Conservation (phyloP, 2,888 invertebrate genomes). For the Drosophila sordidapex region DNA sequence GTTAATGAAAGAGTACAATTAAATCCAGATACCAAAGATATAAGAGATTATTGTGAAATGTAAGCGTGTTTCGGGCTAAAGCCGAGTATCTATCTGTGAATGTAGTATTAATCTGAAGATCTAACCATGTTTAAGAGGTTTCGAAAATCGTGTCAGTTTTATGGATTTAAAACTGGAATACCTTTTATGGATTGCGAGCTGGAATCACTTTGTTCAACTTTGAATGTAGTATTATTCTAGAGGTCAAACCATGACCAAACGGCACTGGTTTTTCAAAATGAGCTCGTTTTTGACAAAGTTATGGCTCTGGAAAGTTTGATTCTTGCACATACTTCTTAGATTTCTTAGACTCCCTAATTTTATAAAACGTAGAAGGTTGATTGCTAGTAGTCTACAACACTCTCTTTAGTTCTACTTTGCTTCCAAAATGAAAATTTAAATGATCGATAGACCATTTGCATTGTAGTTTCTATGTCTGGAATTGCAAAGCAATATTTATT, state of each 20-base stretch:
- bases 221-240: too few species aligned
- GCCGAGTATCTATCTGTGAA: not conserved
- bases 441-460: not conserved
- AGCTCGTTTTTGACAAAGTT: too few species aligned
- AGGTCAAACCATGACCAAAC: too few species aligned
- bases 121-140: not conserved
- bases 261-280: too few species aligned
- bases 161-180: not conserved
- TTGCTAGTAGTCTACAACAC: not conserved
- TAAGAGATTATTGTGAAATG: not conserved
- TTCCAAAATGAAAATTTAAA: not conserved
- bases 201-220: too few species aligned
- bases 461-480: not conserved
- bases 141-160: not conserved
- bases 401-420: too few species aligned
- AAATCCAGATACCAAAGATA: not conserved
- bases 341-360: not conserved
- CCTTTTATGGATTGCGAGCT: not conserved
- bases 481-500: slow-evolving; percentile 1
- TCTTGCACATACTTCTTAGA: not conserved
- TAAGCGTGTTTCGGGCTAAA: not conserved
- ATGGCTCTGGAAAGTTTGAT: too few species aligned
- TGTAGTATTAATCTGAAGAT: not conserved
- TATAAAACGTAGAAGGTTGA: not conserved
- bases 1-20: slow-evolving; percentile 52